Evolutionary conservation across 2,797 vertebrate genomes (phyloP).

Genomic region (Takifugu rubripes): DNA sequence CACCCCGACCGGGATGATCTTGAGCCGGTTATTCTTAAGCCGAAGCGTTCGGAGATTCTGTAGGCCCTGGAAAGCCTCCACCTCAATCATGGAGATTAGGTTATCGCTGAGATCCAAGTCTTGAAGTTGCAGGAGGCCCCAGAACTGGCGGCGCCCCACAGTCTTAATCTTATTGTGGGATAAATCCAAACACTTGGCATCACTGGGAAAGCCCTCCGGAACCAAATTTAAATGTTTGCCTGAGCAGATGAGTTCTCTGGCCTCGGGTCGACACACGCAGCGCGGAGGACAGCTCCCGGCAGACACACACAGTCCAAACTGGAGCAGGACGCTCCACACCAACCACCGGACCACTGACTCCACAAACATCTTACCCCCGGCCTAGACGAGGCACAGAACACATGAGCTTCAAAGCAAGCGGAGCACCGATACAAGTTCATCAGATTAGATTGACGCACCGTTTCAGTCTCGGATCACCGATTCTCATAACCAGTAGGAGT

Average conservation of each 20-base stretch:
- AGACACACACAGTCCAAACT: slow-evolving; percentile 58
- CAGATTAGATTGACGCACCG: slow-evolving; percentile 37
- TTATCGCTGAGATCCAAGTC: slow-evolving; percentile 88
- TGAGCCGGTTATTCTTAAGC: slow-evolving; percentile 82
- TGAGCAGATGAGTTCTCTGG: slow-evolving; percentile 79
- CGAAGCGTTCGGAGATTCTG: slow-evolving; percentile 77
- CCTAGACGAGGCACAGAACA: slow-evolving; percentile 52
- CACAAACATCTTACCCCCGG: slow-evolving; percentile 77
- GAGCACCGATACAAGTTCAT: not conserved
- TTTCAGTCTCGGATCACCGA: slow-evolving; percentile 59
- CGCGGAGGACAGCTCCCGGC: slow-evolving; percentile 73
- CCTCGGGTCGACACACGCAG: slow-evolving; percentile 77
- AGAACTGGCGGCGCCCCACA: slow-evolving; percentile 80
- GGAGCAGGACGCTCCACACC: slow-evolving; percentile 67
- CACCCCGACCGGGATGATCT: slow-evolving; percentile 83
- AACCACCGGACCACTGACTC: slow-evolving; percentile 72
- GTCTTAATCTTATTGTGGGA: slow-evolving; percentile 84
- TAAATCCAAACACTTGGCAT: slow-evolving; percentile 79
- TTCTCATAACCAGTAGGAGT: slow-evolving; percentile 76
- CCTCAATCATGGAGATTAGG: slow-evolving; percentile 81
- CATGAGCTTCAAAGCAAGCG: not conserved
- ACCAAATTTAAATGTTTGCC: slow-evolving; percentile 77
- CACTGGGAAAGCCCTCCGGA: slow-evolving; percentile 77
- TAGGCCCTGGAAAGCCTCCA: slow-evolving; percentile 84
- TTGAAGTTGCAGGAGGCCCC: slow-evolving; percentile 75